Evolutionary conservation across 2,797 vertebrate species (phyloP).

Genomic region (Mus caroli): DNA sequence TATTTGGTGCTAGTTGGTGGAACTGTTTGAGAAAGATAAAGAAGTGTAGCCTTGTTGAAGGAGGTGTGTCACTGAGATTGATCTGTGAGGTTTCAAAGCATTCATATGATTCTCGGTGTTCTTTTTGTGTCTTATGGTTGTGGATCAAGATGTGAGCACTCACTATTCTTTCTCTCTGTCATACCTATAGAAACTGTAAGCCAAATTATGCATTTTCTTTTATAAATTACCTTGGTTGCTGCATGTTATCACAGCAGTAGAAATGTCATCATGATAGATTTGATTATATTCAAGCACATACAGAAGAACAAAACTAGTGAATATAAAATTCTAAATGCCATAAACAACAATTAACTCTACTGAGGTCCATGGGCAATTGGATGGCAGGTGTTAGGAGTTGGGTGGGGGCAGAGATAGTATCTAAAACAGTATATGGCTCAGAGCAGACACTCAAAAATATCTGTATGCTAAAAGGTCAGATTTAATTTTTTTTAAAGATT

Average conservation of each 20-base stretch:
- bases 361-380: not conserved
- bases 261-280: not conserved
- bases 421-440: not conserved
- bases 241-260: not conserved
- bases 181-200: not conserved
- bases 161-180: not conserved
- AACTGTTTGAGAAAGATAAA: not conserved
- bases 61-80: not conserved
- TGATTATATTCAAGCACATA: not conserved
- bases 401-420: not conserved
- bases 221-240: not conserved
- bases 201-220: not conserved
- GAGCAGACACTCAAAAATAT: not conserved
- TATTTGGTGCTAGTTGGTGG: not conserved
- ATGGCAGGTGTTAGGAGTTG: not conserved
- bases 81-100: not conserved
- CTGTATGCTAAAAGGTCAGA: not conserved
- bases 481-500: not conserved
- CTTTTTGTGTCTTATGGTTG: not conserved
- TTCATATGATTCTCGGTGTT: not conserved
- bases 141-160: not conserved
- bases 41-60: not conserved
- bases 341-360: not conserved
- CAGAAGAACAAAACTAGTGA: not conserved
- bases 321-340: not conserved